Evolutionary conservation across 1,140 invertebrate genomes (phyloP), one percentile per base, ranked within the genome.

Genomic region (Wiebesia pumilae): DNA sequence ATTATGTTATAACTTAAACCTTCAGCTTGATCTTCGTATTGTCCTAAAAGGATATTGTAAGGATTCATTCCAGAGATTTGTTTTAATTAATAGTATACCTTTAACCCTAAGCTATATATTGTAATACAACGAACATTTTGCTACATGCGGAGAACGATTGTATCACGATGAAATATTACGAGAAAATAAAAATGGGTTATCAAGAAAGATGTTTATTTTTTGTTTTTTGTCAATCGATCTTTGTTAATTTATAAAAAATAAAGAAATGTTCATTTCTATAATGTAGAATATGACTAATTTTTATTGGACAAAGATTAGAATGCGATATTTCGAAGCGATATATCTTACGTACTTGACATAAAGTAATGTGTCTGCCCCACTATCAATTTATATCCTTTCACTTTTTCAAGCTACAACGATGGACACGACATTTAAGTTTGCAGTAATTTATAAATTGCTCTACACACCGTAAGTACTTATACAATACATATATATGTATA

Each of bases 161-260:
- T 86, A 86, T 86, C 69, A 78, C 85, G 16, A 78, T 86, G 14
- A 82, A 82, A 83, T 65, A 47, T 73, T 38, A 86, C 78, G n/a
- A 86, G 27, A 38, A 86, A 82, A 86, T 86, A 86, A 82, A 86
- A 58, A 77, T 78, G 80, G 85, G 80, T 86, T 82, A 82, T 86
- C 40, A 78, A 86, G 81, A 40, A 43, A 19, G 51, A 54, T 58
- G 19, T 38, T n/a, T n/a, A 7, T 21, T 30, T 33, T 35, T n/a
- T 16, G 43, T 30, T 58, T n/a, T 78, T 65, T 47, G 10, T 65
- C 67, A 81, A 38, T 62, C 24, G 4, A 4, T 27, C 10, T 3
- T 62, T 24, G 51, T 21, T 16, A 6, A 14, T 21, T 7, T 54
- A 16, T 19, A 10, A 54, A 10, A 54, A 54, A 16, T 54, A 54